Base-by-base conservation (phyloP, 2,888 invertebrate species). In the Acrobasis suavella region DNA sequence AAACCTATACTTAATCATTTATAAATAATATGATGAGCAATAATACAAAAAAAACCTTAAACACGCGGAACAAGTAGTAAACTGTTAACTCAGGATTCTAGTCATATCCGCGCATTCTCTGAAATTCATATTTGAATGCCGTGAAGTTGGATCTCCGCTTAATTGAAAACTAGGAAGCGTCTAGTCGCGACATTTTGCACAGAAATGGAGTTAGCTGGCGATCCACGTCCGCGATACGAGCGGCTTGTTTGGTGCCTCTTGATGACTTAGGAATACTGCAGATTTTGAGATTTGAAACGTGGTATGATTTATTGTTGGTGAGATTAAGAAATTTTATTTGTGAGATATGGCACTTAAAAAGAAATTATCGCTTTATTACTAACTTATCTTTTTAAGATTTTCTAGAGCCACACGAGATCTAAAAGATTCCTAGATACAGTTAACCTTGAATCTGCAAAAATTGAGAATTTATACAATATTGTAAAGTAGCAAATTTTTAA, bases 91-190 rank as follows among this genome's bases (percentile, higher is more conserved):
- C 2, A 46, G 10, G 46, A 46, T n/a, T 46, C 14, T 14, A 14
- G 7, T 46, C 46, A n/a, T 14, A 46, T 46, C n/a, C 5, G 46
- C 46, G 15, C 50, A 50, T 50, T 50, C 50, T 50, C 50, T 50
- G 50, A 50, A 50, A 16, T 39, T 56, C 56, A 54, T 54, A 38
- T 15, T 54, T n/a, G 54, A 54, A 54, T 54, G 37, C 16, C 58
- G 65, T 62, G 64, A 60, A 65, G 62, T 64, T 66, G 64, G 51
- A 39, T 71, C 62, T 69, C 68, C 62, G 62, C 58, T 66, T 78
- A 79, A 81, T 80, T 76, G 76, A 71, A 72, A 72, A 80, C 75
- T 76, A 81, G 83, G 83, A 82, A 83, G 73, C 73, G 71, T 62
- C 67, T 61, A 42, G 49, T 54, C 52, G 65, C 52, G 64, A 14